Percentiles rank a stretch among this genome's conserved stretches.
phyloP scores from a whole-genome alignment of 92 coral and sea anemone genomes.

The Palythoa caribaeorum region DNA sequence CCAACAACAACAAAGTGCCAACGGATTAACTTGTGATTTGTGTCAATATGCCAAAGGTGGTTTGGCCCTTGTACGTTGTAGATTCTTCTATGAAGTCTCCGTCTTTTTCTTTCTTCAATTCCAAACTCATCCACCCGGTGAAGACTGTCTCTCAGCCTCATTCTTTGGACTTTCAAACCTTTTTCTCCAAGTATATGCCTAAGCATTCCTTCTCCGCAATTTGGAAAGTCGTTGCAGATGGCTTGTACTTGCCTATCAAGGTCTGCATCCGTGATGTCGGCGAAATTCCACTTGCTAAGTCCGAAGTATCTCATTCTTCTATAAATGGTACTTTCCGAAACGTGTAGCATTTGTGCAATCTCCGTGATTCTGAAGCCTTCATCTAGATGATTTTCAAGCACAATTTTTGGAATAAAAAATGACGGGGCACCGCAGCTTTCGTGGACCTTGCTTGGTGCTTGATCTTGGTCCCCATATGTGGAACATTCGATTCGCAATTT shows the following conservation, averaged over 20 bases:
- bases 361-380: not conserved
- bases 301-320: not conserved
- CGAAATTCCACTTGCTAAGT: not conserved
- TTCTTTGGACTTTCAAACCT: slow-evolving; percentile 1
- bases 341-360: not conserved
- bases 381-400: not conserved
- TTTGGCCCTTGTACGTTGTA: slow-evolving; percentile 31
- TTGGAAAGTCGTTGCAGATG: slow-evolving; percentile 2
- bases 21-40: slow-evolving; percentile 41
- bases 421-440: not conserved
- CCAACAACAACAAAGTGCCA: slow-evolving; percentile 77
- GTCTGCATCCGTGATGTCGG: slow-evolving; percentile 7
- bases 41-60: slow-evolving; percentile 38
- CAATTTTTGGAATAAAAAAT: not conserved
- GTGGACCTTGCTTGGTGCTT: no score
- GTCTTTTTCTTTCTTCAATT: slow-evolving; percentile 12
- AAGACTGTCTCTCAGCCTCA: slow-evolving; percentile 3
- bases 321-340: slow-evolving; percentile 5
- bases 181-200: slow-evolving; percentile 1
- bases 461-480: slow-evolving; percentile 40
- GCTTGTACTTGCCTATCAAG: not conserved
- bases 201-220: slow-evolving; percentile 2
- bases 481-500: slow-evolving; percentile 44
- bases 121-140: slow-evolving; percentile 35
- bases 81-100: no score